These are phyloP conservation scores for Caretta caretta DNA, from an alignment of 2,113 vertebrate genomes.

Conservation along the genomic window DNA sequence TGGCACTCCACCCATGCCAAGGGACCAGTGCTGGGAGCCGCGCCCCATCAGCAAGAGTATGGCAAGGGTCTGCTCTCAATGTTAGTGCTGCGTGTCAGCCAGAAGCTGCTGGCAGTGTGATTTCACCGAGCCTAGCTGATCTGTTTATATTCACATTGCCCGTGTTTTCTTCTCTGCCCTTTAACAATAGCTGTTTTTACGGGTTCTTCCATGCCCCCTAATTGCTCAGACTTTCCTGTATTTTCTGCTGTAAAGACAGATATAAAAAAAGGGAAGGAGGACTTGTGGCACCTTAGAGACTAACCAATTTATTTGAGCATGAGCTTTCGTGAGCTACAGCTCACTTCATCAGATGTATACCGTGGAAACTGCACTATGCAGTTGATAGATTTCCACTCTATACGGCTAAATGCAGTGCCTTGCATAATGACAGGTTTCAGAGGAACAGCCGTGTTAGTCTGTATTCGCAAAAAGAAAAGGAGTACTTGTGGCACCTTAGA, in stretches of 20 bases:
- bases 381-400: too few species aligned
- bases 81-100: not conserved
- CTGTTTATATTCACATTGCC: not conserved
- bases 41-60: not conserved
- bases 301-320: too few species aligned
- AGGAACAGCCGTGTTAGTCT: too few species aligned
- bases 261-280: not conserved
- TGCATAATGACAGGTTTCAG: too few species aligned
- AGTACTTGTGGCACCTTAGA: too few species aligned
- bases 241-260: not conserved
- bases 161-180: not conserved
- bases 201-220: not conserved
- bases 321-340: too few species aligned
- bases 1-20: not conserved
- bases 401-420: too few species aligned
- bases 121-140: not conserved
- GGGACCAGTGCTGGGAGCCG: not conserved
- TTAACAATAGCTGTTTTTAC: not conserved
- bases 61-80: not conserved
- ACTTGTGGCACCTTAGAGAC: too few species aligned
- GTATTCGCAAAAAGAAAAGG: too few species aligned
- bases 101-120: not conserved
- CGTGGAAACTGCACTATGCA: too few species aligned
- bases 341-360: too few species aligned
- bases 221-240: not conserved